phyloP scores from a whole-genome alignment of 2,113 vertebrate species.

The Globicephala melas region DNA sequence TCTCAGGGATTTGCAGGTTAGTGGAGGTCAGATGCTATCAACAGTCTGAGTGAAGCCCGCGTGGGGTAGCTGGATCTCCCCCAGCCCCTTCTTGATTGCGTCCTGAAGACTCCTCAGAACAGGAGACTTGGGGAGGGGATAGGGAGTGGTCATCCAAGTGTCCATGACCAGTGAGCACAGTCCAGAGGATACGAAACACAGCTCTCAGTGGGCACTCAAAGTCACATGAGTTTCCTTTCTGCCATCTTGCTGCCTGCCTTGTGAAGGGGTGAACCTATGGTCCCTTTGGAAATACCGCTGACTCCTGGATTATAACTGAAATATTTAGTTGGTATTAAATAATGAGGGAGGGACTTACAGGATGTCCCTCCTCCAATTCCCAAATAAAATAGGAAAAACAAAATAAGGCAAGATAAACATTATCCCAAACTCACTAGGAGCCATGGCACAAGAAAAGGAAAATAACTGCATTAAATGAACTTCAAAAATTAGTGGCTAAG shows the following conservation, averaged over 20 bases:
- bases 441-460: background rate
- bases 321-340: background rate
- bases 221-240: background rate
- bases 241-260: background rate
- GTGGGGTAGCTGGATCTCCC: background rate
- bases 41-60: background rate
- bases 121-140: background rate
- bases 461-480: background rate
- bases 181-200: background rate
- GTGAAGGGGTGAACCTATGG: background rate
- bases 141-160: background rate
- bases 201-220: fast-evolving
- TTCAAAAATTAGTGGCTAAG: background rate
- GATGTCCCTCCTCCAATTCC: background rate
- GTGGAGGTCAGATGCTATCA: background rate
- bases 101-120: background rate
- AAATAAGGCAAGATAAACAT: background rate
- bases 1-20: background rate
- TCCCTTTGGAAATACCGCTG: background rate
- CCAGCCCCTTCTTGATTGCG: fast-evolving
- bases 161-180: background rate
- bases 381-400: background rate
- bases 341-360: background rate
- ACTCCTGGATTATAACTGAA: background rate
- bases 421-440: background rate